phyloP scores from a whole-genome alignment of 2,113 vertebrate genomes.

The Ciconia maguari region DNA sequence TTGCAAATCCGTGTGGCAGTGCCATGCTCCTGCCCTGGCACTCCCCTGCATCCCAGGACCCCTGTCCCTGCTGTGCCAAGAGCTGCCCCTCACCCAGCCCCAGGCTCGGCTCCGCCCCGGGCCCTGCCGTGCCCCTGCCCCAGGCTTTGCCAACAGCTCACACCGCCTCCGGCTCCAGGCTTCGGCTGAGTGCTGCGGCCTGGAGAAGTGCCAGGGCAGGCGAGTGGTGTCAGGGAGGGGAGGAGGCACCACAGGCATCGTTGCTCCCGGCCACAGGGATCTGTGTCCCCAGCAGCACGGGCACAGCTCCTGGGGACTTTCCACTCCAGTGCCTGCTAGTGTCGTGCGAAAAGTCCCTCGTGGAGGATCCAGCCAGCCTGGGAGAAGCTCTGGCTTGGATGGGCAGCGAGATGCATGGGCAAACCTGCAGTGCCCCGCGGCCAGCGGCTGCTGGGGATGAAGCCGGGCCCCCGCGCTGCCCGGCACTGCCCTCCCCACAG shows the following conservation, averaged over 20 bases:
- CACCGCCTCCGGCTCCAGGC: not conserved
- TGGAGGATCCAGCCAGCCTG: not conserved
- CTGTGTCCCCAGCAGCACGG: not conserved
- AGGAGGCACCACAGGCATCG: not conserved
- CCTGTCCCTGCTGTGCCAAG: not conserved
- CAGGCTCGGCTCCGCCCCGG: accelerated
- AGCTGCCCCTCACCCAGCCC: not conserved
- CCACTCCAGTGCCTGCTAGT: not conserved
- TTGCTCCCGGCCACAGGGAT: not conserved
- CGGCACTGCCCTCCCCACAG: not conserved
- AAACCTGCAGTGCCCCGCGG: accelerated
- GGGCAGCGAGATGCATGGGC: not conserved
- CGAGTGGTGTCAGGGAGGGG: not conserved
- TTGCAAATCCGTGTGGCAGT: accelerated
- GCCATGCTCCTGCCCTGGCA: not conserved
- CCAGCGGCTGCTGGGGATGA: not conserved
- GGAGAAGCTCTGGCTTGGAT: not conserved
- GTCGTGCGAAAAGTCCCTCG: not conserved
- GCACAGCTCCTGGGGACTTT: constrained; percentile 41
- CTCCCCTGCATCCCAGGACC: not conserved
- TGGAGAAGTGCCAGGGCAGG: not conserved
- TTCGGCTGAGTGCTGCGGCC: not conserved
- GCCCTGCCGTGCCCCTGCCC: not conserved
- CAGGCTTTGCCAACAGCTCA: not conserved
- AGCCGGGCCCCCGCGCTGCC: not conserved